These are phyloP conservation scores for Bombus confusus DNA, from an alignment of 1,140 invertebrate species.

Conservation along the genomic window DNA sequence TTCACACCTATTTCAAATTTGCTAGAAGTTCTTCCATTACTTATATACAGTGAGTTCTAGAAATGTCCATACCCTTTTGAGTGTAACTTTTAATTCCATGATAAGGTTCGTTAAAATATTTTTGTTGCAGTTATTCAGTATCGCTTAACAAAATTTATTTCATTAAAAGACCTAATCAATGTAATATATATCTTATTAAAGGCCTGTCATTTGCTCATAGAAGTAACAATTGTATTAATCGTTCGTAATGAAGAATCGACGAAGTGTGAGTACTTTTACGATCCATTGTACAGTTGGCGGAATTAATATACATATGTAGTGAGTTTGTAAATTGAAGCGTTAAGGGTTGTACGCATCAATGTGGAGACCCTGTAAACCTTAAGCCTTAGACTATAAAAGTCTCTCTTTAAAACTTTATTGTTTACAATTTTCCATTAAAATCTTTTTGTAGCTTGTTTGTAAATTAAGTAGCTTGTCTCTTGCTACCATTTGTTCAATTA, in stretches of 20 bases:
- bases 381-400: not conserved
- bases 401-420: not conserved
- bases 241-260: not conserved
- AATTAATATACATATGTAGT: not conserved
- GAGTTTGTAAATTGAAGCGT: not conserved
- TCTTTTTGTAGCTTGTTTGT: not conserved
- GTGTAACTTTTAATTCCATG: not conserved
- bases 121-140: not conserved
- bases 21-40: not conserved
- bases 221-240: not conserved
- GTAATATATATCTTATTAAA: not conserved
- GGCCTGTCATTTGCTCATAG: too few relatives aligned
- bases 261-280: not conserved
- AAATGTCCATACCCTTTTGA: not conserved
- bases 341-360: not conserved
- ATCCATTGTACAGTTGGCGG: not conserved
- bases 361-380: not conserved
- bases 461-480: not conserved
- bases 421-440: not conserved
- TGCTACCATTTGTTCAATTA: not conserved
- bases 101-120: not conserved
- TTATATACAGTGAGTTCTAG: not conserved
- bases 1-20: not conserved
- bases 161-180: not conserved
- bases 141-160: not conserved